Conservation (phyloP, 2,888 invertebrate genomes). For the Erebia epiphron region DNA sequence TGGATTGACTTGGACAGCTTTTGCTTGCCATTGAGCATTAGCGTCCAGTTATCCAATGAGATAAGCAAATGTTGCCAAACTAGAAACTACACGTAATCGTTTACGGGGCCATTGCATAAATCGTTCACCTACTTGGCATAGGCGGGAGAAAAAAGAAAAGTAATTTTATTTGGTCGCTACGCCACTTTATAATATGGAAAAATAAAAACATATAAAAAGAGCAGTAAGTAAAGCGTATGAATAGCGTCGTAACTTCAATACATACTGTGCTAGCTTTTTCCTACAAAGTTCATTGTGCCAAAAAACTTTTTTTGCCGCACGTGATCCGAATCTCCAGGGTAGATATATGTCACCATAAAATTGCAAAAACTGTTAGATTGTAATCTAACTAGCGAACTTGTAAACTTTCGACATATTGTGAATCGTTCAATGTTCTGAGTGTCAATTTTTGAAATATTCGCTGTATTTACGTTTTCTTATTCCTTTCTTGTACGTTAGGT, state of each 20-base stretch:
- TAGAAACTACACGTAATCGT: not conserved
- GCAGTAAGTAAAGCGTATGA: not conserved
- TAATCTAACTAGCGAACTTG: too few relatives aligned
- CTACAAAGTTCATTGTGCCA: conserved; percentile 19
- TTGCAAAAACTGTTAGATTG: too few relatives aligned
- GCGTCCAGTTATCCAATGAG: not conserved
- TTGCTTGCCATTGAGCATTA: not conserved
- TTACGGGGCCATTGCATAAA: not conserved
- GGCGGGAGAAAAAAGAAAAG: not conserved
- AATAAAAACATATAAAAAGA: conserved; percentile 7
- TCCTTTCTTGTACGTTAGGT: too few relatives aligned
- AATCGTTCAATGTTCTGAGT: too few relatives aligned
- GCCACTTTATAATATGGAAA: not conserved
- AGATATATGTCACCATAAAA: too few relatives aligned
- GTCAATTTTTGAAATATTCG: too few relatives aligned
- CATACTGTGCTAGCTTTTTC: conserved; percentile 7
- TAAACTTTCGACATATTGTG: too few relatives aligned
- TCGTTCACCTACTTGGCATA: not conserved
- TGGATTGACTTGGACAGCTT: too few relatives aligned
- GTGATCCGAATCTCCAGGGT: conserved; percentile 33
- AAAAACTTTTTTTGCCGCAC: conserved; percentile 16
- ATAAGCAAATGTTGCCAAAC: not conserved
- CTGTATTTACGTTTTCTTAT: too few relatives aligned
- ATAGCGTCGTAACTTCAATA: conserved; percentile 13
- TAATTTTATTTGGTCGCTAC: not conserved